Evolutionary conservation across 2,888 invertebrate species (phyloP).

Genomic region (Osedax frankpressi): DNA sequence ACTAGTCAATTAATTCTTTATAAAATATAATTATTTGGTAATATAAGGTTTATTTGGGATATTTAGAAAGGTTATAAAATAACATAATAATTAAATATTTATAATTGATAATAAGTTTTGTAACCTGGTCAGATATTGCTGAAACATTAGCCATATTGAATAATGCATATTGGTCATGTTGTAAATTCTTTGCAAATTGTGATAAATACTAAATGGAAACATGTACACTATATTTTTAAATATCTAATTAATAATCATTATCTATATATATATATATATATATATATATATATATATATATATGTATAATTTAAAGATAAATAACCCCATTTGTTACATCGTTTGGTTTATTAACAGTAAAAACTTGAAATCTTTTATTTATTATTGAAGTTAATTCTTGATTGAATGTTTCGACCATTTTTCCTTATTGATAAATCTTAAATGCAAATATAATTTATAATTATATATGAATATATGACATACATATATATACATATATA

Average conservation of each 20-base stretch:
- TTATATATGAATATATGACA: not conserved
- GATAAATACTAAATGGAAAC: not conserved
- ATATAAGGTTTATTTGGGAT: no score
- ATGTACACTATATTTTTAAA: no score
- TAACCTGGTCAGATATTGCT: not conserved
- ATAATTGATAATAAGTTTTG: no score
- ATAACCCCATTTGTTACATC: no score
- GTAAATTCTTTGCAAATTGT: not conserved
- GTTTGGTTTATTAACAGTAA: not conserved
- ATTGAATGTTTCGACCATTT: not conserved
- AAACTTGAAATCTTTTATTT: not conserved
- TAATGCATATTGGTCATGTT: not conserved
- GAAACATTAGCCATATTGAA: not conserved
- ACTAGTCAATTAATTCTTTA: no score
- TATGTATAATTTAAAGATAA: not conserved
- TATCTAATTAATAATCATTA: not conserved
- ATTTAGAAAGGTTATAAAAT: no score
- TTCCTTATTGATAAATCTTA: not conserved
- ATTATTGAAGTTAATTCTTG: no score
- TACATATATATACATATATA: not conserved
- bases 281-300: not conserved
- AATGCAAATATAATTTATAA: not conserved
- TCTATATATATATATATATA: not conserved
- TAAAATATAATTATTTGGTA: no score
- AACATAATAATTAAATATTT: no score